phyloP scores from a whole-genome alignment of 1,140 invertebrate genomes.

The Homalodisca vitripennis region DNA sequence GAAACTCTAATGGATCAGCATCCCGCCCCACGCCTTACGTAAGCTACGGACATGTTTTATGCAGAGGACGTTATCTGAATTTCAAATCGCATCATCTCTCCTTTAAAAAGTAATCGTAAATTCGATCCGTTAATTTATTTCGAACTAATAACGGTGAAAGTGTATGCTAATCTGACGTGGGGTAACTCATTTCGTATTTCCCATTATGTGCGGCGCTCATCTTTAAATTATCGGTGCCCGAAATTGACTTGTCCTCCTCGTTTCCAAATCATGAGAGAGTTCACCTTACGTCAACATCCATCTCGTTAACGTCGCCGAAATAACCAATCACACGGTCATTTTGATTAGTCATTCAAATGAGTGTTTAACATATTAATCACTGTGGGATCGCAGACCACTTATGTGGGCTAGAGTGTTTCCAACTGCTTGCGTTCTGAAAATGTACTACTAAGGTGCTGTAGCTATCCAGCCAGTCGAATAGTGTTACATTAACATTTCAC shows the following conservation, averaged over 20 bases:
- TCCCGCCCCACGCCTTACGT: background rate
- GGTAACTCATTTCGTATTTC: background rate
- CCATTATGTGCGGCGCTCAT: background rate
- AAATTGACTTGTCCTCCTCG: background rate
- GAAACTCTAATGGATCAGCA: conserved; percentile 10
- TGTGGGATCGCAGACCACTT: too few relatives aligned
- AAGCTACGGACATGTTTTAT: conserved; percentile 20
- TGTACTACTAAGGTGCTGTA: too few relatives aligned
- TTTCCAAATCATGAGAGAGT: background rate
- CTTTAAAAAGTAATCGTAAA: conserved; percentile 25
- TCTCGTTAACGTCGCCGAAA: too few relatives aligned
- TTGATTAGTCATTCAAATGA: too few relatives aligned
- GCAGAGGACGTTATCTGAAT: conserved; percentile 19
- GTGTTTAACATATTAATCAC: too few relatives aligned
- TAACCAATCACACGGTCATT: too few relatives aligned
- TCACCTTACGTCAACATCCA: too few relatives aligned
- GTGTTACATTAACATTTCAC: too few relatives aligned
- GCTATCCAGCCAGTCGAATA: too few relatives aligned
- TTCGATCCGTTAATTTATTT: conserved; percentile 26
- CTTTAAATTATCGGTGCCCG: conserved; percentile 2
- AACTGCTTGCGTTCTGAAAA: too few relatives aligned
- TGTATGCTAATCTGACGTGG: conserved; percentile 22
- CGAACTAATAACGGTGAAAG: conserved; percentile 19
- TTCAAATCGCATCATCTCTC: conserved; percentile 11
- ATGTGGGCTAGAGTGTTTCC: too few relatives aligned